Percentiles rank a stretch among this genome's conserved stretches.
phyloP scores from a whole-genome alignment of 2,797 vertebrate species.

The Enteromius argenteus region DNA sequence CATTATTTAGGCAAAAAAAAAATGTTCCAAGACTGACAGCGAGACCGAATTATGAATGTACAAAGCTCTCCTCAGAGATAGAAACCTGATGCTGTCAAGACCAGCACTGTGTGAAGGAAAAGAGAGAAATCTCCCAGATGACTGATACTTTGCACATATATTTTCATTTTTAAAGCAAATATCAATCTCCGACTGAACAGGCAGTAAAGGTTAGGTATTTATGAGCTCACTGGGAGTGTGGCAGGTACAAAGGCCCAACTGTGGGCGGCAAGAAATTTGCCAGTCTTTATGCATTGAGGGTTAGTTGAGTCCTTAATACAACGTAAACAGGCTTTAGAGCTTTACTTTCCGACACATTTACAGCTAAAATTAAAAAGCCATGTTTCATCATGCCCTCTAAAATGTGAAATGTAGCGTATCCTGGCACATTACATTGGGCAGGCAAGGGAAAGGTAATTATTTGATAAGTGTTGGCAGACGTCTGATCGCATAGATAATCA shows the following conservation, averaged over 20 bases:
- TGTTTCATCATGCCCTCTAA: slow-evolving; percentile 70
- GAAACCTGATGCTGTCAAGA: slow-evolving; percentile 49
- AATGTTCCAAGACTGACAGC: slow-evolving; percentile 45
- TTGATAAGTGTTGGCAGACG: slow-evolving; percentile 66
- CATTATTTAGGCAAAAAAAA: slow-evolving; percentile 44
- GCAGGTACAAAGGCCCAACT: slow-evolving; percentile 76
- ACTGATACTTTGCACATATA: slow-evolving; percentile 60
- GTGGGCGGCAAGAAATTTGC: slow-evolving; percentile 68
- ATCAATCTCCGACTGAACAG: slow-evolving; percentile 60
- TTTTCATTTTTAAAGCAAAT: slow-evolving; percentile 67
- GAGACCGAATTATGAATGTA: slow-evolving; percentile 59
- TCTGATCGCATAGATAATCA: slow-evolving; percentile 53
- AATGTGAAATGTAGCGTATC: slow-evolving; percentile 66
- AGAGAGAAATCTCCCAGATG: slow-evolving; percentile 52
- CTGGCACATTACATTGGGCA: slow-evolving; percentile 48
- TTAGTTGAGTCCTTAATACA: slow-evolving; percentile 75
- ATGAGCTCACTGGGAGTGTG: slow-evolving; percentile 65
- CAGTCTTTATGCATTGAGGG: slow-evolving; percentile 64
- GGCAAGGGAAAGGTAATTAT: slow-evolving; percentile 63
- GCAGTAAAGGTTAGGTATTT: slow-evolving; percentile 68
- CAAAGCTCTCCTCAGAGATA: slow-evolving; percentile 60
- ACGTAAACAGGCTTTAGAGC: slow-evolving; percentile 77
- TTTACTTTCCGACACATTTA: slow-evolving; percentile 75
- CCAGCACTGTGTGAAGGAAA: slow-evolving; percentile 45
- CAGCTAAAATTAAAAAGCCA: slow-evolving; percentile 70